Conservation (phyloP, 2,113 vertebrate species). For the Onychorhynchus coronatus region DNA sequence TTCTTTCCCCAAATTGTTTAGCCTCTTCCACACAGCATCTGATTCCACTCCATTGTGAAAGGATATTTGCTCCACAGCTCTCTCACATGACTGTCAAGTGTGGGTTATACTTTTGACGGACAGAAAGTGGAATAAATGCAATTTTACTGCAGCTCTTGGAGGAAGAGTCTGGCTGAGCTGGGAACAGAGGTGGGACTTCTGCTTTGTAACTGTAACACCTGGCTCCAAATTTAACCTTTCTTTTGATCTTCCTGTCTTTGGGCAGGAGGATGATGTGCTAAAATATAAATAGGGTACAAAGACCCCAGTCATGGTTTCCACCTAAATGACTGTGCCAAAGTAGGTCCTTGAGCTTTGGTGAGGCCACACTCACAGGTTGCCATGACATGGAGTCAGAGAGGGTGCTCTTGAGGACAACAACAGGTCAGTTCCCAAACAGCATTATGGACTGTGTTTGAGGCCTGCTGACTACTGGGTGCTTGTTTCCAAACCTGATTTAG, state of each 20-base stretch:
- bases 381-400: accelerated
- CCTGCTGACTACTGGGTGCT: not conserved
- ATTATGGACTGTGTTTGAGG: not conserved
- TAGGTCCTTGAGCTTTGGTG: not conserved
- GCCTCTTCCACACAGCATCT: not conserved
- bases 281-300: not conserved
- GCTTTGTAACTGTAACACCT: accelerated
- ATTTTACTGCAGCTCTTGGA: not conserved
- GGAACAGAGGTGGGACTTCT: not conserved
- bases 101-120: not conserved
- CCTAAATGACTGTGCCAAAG: not conserved
- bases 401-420: not conserved
- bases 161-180: not conserved
- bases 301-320: not conserved
- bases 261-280: not conserved
- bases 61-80: not conserved
- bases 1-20: not conserved
- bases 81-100: not conserved
- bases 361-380: not conserved
- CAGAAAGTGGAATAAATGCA: not conserved
- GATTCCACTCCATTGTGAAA: not conserved
- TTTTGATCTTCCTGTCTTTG: not conserved
- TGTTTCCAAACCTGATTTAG: not conserved
- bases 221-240: not conserved
- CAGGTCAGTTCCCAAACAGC: not conserved